Conservation (phyloP, 2,797 vertebrate genomes). For the Pteronotus mesoamericanus region DNA sequence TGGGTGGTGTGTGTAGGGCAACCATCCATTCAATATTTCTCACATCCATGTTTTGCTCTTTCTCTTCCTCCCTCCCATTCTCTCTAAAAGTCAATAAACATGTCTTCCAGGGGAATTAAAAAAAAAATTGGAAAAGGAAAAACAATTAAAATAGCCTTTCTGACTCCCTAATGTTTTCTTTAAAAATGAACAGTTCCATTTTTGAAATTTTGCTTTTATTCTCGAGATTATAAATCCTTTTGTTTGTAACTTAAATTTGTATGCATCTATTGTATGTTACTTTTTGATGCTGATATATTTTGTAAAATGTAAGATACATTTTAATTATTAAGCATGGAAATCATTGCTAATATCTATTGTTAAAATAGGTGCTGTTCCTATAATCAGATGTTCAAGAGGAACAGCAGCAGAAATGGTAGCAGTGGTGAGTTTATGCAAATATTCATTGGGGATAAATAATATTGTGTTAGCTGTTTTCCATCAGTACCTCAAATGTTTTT, state of each 20-base stretch:
- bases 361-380: constrained; percentile 93
- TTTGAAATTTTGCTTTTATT: constrained; percentile 42
- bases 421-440: constrained; percentile 87
- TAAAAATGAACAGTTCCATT: not conserved
- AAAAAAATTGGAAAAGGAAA: no score
- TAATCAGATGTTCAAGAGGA: constrained; percentile 96
- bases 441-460: not conserved
- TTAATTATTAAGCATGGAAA: constrained; percentile 20
- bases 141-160: not conserved
- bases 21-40: no score
- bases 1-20: no score
- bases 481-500: not conserved
- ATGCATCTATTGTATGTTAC: not conserved
- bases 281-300: not conserved
- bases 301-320: not conserved
- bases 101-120: no score
- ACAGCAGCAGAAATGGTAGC: constrained; percentile 99
- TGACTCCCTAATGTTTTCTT: not conserved
- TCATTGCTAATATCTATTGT: constrained; percentile 56
- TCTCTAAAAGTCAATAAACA: no score
- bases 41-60: no score
- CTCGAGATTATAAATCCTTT: constrained; percentile 18
- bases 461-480: constrained; percentile 13
- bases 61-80: no score
- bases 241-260: not conserved